phyloP scores from a whole-genome alignment of 2,113 vertebrate genomes.

The Hydropotes inermis region DNA sequence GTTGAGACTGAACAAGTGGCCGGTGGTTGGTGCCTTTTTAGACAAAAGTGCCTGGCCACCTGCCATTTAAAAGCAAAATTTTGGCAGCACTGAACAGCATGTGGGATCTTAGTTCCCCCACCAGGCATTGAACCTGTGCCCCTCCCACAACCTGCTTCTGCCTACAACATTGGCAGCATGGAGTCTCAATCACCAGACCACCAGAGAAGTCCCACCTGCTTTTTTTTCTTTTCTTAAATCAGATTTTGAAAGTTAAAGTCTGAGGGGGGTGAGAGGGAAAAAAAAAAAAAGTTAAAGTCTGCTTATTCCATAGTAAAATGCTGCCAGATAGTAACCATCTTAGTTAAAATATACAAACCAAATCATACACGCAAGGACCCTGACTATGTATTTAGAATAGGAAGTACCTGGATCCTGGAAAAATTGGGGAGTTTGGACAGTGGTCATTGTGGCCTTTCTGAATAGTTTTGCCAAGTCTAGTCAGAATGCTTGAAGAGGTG shows the following conservation, averaged over 20 bases:
- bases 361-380: background rate
- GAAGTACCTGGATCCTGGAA: background rate
- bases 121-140: background rate
- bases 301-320: background rate
- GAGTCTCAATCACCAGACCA: background rate
- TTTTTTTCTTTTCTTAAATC: background rate
- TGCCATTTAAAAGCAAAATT: background rate
- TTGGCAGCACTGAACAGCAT: background rate
- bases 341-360: background rate
- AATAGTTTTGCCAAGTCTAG: background rate
- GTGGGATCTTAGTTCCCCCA: background rate
- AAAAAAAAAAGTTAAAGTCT: background rate
- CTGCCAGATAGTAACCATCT: background rate
- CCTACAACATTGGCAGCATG: background rate
- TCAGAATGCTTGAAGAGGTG: background rate
- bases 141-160: background rate
- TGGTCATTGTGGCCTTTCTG: background rate
- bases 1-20: background rate
- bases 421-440: background rate
- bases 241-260: background rate
- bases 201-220: background rate
- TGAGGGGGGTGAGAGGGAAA: too few species aligned
- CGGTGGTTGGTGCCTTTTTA: background rate
- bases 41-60: background rate
- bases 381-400: background rate